A percentile compares a stretch with the other conserved stretches of the same genome.
phyloP scores from a whole-genome alignment of 2,797 vertebrate genomes.

The Pterois miles region DNA sequence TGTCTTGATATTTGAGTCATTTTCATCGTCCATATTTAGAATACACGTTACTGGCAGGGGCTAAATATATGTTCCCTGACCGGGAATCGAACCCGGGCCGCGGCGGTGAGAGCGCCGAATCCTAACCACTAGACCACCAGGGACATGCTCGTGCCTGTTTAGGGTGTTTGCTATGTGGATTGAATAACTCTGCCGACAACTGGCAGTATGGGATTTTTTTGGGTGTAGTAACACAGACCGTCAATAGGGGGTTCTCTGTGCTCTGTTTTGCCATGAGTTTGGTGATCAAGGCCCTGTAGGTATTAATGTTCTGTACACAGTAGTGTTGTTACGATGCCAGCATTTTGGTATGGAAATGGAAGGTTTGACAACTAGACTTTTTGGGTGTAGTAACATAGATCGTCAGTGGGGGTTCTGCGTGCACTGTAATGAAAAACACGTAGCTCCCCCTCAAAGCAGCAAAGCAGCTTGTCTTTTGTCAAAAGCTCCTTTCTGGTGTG shows the following conservation, averaged over 20 bases:
- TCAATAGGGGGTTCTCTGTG: constrained; percentile 7
- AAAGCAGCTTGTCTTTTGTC: too few species aligned
- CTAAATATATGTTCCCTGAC: constrained; percentile 79
- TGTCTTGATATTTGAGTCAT: too few species aligned
- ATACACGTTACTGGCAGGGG: too few species aligned
- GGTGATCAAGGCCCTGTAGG: not conserved
- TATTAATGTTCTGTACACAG: not conserved
- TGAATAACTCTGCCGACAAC: not conserved
- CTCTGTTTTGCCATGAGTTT: not conserved
- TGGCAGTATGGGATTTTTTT: not conserved
- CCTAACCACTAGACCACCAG: constrained; percentile 83
- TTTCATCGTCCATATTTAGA: too few species aligned
- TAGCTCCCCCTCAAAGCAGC: not conserved
- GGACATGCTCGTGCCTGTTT: not conserved
- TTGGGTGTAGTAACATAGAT: too few species aligned
- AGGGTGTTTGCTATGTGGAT: not conserved
- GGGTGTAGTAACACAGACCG: not conserved
- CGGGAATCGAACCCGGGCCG: constrained; percentile 80
- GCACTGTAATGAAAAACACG: not conserved
- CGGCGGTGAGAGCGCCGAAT: constrained; percentile 80
- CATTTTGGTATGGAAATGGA: too few species aligned
- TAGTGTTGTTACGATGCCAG: too few species aligned
- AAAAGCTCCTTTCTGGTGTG: too few species aligned
- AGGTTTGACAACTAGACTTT: too few species aligned
- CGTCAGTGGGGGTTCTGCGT: too few species aligned